A percentile compares a stretch with the other conserved stretches of the same genome.
These are phyloP conservation scores for Argyrosomus japonicus DNA, from an alignment of 2,113 vertebrate genomes.

Conservation along the genomic window DNA sequence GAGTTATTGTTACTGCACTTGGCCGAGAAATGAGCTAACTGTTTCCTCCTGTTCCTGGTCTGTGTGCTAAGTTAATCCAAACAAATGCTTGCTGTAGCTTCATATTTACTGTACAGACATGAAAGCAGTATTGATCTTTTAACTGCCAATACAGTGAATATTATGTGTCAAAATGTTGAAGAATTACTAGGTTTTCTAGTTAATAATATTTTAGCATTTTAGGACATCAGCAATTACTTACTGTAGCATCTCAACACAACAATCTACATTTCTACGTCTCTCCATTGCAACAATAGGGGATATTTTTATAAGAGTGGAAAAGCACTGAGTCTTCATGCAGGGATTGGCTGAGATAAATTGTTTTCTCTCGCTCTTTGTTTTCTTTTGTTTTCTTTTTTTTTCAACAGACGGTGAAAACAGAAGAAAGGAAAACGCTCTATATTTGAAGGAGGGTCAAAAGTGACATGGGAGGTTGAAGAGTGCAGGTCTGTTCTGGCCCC, in stretches of 20 bases:
- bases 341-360: not conserved
- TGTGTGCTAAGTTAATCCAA: not conserved
- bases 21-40: not conserved
- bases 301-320: not conserved
- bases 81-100: no score
- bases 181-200: no score
- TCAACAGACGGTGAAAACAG: slow-evolving; percentile 4
- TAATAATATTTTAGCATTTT: no score
- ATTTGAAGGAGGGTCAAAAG: slow-evolving; percentile 62
- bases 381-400: slow-evolving; percentile 4
- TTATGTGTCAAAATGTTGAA: no score
- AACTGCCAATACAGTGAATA: no score
- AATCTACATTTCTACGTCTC: no score
- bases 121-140: no score
- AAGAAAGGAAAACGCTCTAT: slow-evolving; percentile 46
- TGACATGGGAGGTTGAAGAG: slow-evolving; percentile 37
- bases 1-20: not conserved
- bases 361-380: not conserved
- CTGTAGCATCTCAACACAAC: no score
- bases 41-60: not conserved
- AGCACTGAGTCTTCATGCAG: not conserved
- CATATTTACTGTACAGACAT: no score
- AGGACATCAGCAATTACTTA: no score
- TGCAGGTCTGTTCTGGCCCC: slow-evolving; percentile 48
- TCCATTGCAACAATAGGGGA: not conserved